Percentiles rank a stretch among this genome's conserved stretches.
Conservation (phyloP, 2,888 invertebrate species). For the Cataglyphis livida region DNA sequence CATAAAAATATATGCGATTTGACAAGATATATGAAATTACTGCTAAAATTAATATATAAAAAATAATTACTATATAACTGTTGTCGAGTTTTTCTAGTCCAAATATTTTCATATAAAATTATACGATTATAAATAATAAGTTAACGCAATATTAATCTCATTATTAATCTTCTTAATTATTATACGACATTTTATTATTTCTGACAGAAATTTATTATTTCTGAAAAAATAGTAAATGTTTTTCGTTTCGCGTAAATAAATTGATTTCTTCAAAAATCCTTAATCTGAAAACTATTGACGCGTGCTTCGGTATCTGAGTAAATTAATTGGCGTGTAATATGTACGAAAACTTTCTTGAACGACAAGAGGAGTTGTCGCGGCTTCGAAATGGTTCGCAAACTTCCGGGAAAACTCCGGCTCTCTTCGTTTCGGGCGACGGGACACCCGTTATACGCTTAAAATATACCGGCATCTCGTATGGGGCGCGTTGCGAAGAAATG, state of each 20-base stretch:
- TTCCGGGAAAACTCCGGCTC: conserved; percentile 34
- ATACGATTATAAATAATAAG: neutral
- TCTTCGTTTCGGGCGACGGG: conserved; percentile 60
- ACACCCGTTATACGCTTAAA: conserved; percentile 82
- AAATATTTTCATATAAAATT: neutral
- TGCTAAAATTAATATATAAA: neutral
- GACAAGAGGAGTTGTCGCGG: neutral
- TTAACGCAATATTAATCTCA: neutral
- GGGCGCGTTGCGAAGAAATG: conserved; percentile 83
- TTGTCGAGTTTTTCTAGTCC: neutral
- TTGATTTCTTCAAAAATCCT: neutral
- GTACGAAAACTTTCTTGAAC: neutral
- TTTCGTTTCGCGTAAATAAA: neutral
- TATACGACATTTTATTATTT: neutral
- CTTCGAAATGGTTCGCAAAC: conserved; percentile 2
- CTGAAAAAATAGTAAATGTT: neutral
- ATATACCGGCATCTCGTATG: conserved; percentile 79
- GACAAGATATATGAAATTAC: neutral
- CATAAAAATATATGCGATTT: neutral
- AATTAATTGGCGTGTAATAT: neutral
- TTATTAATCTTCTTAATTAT: neutral
- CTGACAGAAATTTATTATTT: neutral
- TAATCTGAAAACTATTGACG: neutral
- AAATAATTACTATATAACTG: too few relatives aligned
- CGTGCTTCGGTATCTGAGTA: neutral